Percentiles rank a stretch among this genome's conserved stretches.
Conservation (phyloP, 2,888 invertebrate genomes). For the Ganaspis brasiliensis region DNA sequence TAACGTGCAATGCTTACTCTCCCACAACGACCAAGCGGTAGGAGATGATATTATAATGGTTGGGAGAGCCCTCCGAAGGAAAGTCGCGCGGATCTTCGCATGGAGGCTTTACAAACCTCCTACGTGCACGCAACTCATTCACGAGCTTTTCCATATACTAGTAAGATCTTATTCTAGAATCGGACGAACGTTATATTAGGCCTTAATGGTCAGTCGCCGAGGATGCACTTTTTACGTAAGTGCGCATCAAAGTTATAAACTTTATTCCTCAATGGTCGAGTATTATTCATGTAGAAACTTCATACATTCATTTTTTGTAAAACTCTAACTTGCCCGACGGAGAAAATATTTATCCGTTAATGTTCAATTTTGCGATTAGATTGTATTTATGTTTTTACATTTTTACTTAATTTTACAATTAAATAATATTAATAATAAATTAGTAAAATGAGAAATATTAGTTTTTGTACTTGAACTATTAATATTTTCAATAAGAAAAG, state of each 20-base stretch:
- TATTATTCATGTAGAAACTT: too few species aligned
- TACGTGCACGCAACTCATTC: conserved; percentile 77
- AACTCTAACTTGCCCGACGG: background rate
- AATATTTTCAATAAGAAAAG: too few species aligned
- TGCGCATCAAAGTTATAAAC: background rate
- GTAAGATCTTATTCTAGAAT: conserved; percentile 26
- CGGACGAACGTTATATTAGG: too few species aligned
- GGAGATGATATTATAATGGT: conserved; percentile 79
- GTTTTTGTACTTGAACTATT: too few species aligned
- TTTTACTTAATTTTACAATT: too few species aligned
- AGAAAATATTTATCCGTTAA: too few species aligned
- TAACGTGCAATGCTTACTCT: conserved; percentile 78
- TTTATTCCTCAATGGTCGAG: background rate
- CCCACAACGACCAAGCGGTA: conserved; percentile 78
- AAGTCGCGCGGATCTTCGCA: conserved; percentile 79
- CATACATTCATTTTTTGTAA: background rate
- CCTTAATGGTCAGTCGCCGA: background rate
- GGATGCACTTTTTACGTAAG: conserved; percentile 24
- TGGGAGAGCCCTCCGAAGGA: conserved; percentile 73
- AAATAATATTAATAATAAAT: too few species aligned
- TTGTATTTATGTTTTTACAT: too few species aligned
- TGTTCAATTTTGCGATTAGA: too few species aligned
- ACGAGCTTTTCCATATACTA: conserved; percentile 55
- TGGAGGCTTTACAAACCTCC: conserved; percentile 77
- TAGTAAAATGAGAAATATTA: too few species aligned